Percentiles rank a stretch among this genome's conserved stretches.
These are phyloP conservation scores for Tapirus indicus DNA, from an alignment of 2,797 vertebrate genomes.

Conservation along the genomic window DNA sequence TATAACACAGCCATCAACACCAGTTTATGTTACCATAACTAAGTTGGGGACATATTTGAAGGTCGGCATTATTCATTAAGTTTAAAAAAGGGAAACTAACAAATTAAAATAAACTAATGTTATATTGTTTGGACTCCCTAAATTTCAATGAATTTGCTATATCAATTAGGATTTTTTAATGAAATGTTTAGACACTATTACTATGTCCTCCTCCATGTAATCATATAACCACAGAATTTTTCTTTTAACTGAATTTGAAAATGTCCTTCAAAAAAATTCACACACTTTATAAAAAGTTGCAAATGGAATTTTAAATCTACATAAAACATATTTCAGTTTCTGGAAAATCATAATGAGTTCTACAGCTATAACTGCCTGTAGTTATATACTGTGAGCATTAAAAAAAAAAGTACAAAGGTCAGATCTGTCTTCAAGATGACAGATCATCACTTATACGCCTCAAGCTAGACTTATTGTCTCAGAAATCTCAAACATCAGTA, in stretches of 20 bases:
- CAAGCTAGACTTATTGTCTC: conserved; percentile 89
- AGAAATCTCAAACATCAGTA: conserved; percentile 91
- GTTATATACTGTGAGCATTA: conserved; percentile 83
- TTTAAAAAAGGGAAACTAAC: conserved; percentile 34
- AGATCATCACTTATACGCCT: conserved; percentile 89
- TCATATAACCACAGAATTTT: conserved; percentile 53
- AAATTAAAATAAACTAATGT: conserved; percentile 45
- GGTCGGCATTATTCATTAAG: conserved; percentile 20
- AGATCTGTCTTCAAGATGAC: conserved; percentile 89
- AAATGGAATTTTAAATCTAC: conserved; percentile 79
- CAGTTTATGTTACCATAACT: conserved; percentile 24
- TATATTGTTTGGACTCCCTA: conserved; percentile 10
- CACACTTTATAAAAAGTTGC: conserved; percentile 68
- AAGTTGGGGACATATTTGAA: conserved; percentile 48
- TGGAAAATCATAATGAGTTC: conserved; percentile 82
- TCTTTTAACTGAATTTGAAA: conserved; percentile 72
- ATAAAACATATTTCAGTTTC: conserved; percentile 80
- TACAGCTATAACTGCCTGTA: conserved; percentile 84
- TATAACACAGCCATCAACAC: neutral
- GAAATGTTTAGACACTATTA: conserved; percentile 57
- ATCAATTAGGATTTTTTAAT: conserved; percentile 60
- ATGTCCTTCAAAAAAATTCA: conserved; percentile 69
- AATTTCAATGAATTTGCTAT: conserved; percentile 49
- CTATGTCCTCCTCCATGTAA: conserved; percentile 13
- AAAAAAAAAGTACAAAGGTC: conserved; percentile 87